Conservation (phyloP, 2,113 vertebrate species). For the Gnathonemus echidnorhynchus region DNA sequence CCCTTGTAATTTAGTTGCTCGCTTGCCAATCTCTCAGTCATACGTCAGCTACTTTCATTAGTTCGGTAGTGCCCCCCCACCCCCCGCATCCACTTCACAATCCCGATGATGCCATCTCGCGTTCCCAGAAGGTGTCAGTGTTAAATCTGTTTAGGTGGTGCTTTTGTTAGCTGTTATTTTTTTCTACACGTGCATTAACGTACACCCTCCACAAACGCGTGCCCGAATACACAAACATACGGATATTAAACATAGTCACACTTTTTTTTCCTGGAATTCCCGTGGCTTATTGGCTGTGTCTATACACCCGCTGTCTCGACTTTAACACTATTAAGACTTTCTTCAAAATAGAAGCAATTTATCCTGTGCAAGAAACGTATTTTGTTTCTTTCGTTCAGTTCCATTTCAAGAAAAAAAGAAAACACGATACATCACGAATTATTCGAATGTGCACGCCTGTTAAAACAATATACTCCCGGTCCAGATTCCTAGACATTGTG, state of each 20-base stretch:
- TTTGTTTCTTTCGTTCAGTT: conserved; percentile 23
- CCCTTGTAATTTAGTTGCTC: conserved; percentile 33
- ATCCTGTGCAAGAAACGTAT: conserved; percentile 49
- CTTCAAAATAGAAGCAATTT: conserved; percentile 51
- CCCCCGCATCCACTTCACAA: conserved; percentile 28
- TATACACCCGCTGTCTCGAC: conserved; percentile 45
- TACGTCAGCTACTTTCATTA: conserved; percentile 31
- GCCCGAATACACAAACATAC: not conserved
- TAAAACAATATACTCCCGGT: conserved; percentile 3
- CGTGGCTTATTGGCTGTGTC: not conserved
- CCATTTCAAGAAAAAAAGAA: not conserved
- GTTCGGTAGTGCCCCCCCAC: conserved; percentile 31
- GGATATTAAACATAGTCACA: not conserved
- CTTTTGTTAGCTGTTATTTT: conserved; percentile 62
- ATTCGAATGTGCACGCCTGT: not conserved
- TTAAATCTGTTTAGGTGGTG: conserved; percentile 36
- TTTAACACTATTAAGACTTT: conserved; percentile 43
- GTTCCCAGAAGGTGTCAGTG: conserved; percentile 37
- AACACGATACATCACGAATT: not conserved
- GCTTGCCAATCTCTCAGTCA: conserved; percentile 30
- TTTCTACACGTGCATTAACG: conserved; percentile 9
- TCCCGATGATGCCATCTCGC: conserved; percentile 29
- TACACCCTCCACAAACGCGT: conserved; percentile 34
- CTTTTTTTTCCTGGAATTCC: not conserved
- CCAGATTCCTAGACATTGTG: not conserved